phyloP scores from a whole-genome alignment of 2,888 invertebrate genomes.

The Physocephala rufipes region DNA sequence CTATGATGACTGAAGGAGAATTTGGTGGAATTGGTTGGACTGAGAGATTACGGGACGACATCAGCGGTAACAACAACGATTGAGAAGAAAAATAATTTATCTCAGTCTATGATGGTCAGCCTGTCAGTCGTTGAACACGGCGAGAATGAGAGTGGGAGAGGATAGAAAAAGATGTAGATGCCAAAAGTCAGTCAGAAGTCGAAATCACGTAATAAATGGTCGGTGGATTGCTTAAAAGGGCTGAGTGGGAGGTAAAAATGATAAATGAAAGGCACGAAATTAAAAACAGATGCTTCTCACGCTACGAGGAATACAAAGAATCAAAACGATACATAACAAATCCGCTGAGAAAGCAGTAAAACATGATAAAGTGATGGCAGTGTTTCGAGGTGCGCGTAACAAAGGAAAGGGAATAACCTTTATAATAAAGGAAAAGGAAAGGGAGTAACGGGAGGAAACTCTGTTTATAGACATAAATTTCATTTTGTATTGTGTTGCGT shows the following conservation, averaged over 20 bases:
- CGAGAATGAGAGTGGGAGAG: background rate
- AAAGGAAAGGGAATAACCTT: background rate
- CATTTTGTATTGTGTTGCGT: no score
- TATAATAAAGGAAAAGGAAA: conserved; percentile 12
- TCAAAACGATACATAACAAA: conserved; percentile 3
- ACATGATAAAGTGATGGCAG: conserved; percentile 15
- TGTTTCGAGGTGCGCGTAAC: background rate
- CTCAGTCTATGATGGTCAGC: conserved; percentile 51
- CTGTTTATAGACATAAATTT: no score
- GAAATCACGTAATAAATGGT: background rate
- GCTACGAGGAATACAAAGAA: conserved; percentile 13
- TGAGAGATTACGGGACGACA: conserved; percentile 4
- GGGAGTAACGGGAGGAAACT: no score
- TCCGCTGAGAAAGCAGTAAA: conserved; percentile 19
- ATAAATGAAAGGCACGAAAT: conserved; percentile 36
- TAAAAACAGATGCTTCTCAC: conserved; percentile 32
- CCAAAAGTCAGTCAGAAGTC: conserved; percentile 15
- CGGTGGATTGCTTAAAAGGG: background rate
- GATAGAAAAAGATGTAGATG: background rate
- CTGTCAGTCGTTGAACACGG: background rate
- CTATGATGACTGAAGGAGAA: background rate
- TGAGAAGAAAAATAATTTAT: conserved; percentile 61
- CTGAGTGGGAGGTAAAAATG: conserved; percentile 14
- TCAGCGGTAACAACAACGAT: conserved; percentile 49
- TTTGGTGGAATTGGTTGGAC: background rate